These are phyloP conservation scores for Hirtodrosophila duncani DNA, from an alignment of 2,888 invertebrate species.

Conservation along the genomic window DNA sequence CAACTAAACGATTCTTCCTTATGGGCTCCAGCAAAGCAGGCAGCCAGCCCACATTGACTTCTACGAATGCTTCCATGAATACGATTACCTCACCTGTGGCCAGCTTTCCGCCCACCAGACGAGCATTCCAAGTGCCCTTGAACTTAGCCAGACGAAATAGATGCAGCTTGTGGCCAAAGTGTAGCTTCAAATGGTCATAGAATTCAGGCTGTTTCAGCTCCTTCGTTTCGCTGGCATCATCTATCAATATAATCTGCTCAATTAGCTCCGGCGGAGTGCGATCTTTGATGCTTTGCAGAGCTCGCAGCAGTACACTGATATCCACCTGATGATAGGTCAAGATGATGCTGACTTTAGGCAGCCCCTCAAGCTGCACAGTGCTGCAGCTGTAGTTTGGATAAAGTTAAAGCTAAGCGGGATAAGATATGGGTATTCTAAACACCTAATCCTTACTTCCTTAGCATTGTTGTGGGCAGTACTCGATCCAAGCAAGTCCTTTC, in stretches of 20 bases:
- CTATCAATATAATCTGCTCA: slow-evolving; percentile 6
- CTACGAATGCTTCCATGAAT: slow-evolving; percentile 13
- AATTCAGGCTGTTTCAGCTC: too few relatives aligned
- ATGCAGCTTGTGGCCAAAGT: too few relatives aligned
- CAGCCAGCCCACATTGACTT: slow-evolving; percentile 17
- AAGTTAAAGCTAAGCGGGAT: too few relatives aligned
- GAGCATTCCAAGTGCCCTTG: slow-evolving; percentile 2
- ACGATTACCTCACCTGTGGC: slow-evolving; percentile 9
- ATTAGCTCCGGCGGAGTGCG: background rate
- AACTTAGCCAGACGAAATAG: background rate
- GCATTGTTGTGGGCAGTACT: too few relatives aligned
- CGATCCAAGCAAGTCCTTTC: too few relatives aligned
- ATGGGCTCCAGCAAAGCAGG: slow-evolving; percentile 10
- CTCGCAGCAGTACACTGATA: slow-evolving; percentile 7
- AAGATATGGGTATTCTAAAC: too few relatives aligned
- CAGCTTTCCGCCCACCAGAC: background rate
- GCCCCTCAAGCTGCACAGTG: too few relatives aligned
- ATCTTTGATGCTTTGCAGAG: slow-evolving; percentile 3
- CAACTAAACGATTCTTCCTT: background rate
- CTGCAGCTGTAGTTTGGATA: background rate
- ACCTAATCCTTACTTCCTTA: too few relatives aligned
- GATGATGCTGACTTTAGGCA: slow-evolving; percentile 2
- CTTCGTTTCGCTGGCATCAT: slow-evolving; percentile 2
- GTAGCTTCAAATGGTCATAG: too few relatives aligned
- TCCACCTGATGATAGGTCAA: slow-evolving; percentile 10